Evolutionary conservation across 2,113 vertebrate species (phyloP).

Genomic region (Desmodus rotundus): DNA sequence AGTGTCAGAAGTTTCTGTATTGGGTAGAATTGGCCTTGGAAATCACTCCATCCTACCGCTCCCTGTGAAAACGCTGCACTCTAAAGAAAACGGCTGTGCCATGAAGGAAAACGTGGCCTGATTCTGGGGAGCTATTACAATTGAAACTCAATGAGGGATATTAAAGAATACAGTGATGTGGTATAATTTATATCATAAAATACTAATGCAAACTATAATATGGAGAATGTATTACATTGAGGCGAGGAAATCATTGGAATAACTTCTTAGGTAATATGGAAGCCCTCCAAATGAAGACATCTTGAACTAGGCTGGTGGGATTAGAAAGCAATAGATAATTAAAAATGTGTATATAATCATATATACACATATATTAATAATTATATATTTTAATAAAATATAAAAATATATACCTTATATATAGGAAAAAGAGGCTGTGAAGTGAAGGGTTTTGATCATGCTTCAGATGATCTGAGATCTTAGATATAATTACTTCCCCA

Average conservation of each 20-base stretch:
- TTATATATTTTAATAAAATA: background rate
- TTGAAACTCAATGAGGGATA: background rate
- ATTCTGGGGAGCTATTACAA: background rate
- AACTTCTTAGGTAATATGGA: background rate
- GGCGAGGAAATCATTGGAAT: background rate
- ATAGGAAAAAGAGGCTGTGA: background rate
- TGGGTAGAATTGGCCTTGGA: background rate
- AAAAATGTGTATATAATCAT: background rate
- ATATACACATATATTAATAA: background rate
- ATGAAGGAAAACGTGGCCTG: background rate
- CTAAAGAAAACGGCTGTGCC: background rate
- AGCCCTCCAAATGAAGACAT: background rate
- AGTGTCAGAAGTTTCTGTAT: background rate
- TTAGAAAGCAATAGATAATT: background rate
- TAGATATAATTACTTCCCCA: background rate
- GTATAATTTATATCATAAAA: background rate
- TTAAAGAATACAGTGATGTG: background rate
- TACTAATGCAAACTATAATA: background rate
- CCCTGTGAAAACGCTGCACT: background rate
- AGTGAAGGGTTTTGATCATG: background rate
- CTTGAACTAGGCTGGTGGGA: background rate
- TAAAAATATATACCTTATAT: background rate
- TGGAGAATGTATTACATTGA: background rate
- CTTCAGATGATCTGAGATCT: background rate
- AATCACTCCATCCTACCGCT: background rate